These are phyloP conservation scores for Perccottus glenii DNA, from an alignment of 2,113 vertebrate species.

Conservation along the genomic window DNA sequence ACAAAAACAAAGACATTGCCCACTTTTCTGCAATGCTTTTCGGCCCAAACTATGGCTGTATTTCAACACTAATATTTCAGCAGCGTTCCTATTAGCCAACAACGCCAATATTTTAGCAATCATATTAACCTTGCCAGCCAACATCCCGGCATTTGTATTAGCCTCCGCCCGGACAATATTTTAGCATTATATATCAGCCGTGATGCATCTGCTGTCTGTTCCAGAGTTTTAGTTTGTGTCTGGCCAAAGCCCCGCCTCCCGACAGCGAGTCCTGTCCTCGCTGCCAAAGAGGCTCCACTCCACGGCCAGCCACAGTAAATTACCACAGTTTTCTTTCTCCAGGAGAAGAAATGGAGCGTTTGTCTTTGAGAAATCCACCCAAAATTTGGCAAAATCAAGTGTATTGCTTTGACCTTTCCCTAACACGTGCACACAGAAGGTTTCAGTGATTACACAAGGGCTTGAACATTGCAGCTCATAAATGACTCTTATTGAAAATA, in stretches of 20 bases:
- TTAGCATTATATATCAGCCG: conserved; percentile 38
- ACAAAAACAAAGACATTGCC: conserved; percentile 22
- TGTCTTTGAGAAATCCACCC: neutral
- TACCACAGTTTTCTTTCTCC: conserved; percentile 31
- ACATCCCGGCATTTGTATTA: conserved; percentile 41
- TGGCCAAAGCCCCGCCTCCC: neutral
- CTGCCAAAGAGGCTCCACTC: conserved; percentile 25
- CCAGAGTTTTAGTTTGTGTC: conserved; percentile 36
- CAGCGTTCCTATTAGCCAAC: conserved; percentile 23
- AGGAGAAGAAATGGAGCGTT: neutral
- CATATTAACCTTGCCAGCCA: conserved; percentile 64
- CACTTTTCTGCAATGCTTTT: conserved; percentile 21
- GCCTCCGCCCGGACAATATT: conserved; percentile 33
- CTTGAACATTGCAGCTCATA: too few species aligned
- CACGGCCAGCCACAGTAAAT: conserved; percentile 49
- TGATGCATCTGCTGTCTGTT: conserved; percentile 51
- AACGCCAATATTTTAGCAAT: conserved; percentile 58
- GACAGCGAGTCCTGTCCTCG: neutral
- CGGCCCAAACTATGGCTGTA: conserved; percentile 8
- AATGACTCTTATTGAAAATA: too few species aligned
- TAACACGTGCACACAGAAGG: too few species aligned
- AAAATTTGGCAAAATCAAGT: too few species aligned
- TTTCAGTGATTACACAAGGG: too few species aligned
- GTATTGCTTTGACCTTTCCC: too few species aligned
- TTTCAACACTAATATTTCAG: conserved; percentile 42